Base-by-base conservation (phyloP, 1,140 invertebrate genomes). In the Drosophila truncata region DNA sequence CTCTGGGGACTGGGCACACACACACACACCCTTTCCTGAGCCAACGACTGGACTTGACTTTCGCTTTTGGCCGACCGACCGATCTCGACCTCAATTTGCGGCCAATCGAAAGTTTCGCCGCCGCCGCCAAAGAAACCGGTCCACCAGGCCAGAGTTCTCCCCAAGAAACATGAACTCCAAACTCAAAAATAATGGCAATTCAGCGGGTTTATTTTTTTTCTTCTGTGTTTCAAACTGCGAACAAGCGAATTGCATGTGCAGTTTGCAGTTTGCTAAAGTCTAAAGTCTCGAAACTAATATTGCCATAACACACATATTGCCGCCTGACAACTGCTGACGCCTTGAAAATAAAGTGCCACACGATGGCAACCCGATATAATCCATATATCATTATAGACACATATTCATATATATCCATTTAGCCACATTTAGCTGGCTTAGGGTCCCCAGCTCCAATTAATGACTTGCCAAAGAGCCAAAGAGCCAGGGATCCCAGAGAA, bases 111-210 rank as follows among this genome's bases (percentile, higher is more conserved):
- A 87, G 82, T 82, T 81, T 85, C 50, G 49, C 58, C n/a, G 37
- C 23, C 23, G 29, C n/a, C n/a, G n/a, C n/a, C n/a, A n/a, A 37
- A 11, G 31, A 87, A 88, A 90, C 84, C 85, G 80, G 84, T 87
- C 77, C 62, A 31, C 13, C 59, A 11, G 42, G 23, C 29, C 67
- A 72, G 69, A 50, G 70, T 60, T 72, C 70, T 80, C 44, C 46
- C 18, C 27, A 18, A 55, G 52, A 55, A 55, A 55, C 35, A 37
- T 55, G 52, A 55, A 52, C 31, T 39, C 11, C 44, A 74, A 60
- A 78, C 39, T 66, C 13, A 25, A 37, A 25, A 37, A 37, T 25
- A 16, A 35, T 25, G 77, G 60, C 80, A 44, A 78, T 54, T 57
- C 44, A 65, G 78, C 78, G 27, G 20, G 50, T 74, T 61, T 35